phyloP scores from a whole-genome alignment of 2,888 invertebrate species.

The Caenorhabditis doughertyi region DNA sequence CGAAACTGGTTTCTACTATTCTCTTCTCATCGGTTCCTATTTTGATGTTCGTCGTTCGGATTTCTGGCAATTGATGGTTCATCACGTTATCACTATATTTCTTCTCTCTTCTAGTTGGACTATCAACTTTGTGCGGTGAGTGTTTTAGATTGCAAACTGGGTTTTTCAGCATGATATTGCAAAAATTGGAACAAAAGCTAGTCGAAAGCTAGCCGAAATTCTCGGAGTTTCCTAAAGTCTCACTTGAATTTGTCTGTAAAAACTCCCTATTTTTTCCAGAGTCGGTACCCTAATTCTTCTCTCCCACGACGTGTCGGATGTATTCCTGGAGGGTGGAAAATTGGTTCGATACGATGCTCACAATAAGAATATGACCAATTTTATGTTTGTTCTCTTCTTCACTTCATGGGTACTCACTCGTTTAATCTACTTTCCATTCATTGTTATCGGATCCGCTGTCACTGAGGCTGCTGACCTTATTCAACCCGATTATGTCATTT shows the following conservation, averaged over 20 bases:
- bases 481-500: conserved; percentile 78
- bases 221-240: background rate
- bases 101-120: conserved; percentile 84
- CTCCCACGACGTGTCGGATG: conserved; percentile 84
- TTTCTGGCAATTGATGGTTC: conserved; percentile 84
- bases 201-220: background rate
- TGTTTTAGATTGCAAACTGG: too few relatives aligned
- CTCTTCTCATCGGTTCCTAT: conserved; percentile 81
- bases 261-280: conserved; percentile 55
- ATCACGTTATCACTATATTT: conserved; percentile 84
- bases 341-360: conserved; percentile 76
- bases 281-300: conserved; percentile 83
- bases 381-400: conserved; percentile 77
- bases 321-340: conserved; percentile 83
- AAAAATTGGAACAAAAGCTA: background rate
- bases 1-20: conserved; percentile 84
- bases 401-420: conserved; percentile 78
- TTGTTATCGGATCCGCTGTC: conserved; percentile 76
- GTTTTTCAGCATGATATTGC: background rate
- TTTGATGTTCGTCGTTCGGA: conserved; percentile 84
- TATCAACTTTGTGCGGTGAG: conserved; percentile 73
- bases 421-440: conserved; percentile 78
- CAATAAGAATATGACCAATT: conserved; percentile 71
- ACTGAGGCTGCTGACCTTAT: conserved; percentile 78
- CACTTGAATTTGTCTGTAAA: background rate